Percentiles rank a stretch among this genome's conserved stretches.
These are phyloP conservation scores for Thecocarcelia acutangulata DNA, from an alignment of 2,888 invertebrate genomes.

Conservation along the genomic window DNA sequence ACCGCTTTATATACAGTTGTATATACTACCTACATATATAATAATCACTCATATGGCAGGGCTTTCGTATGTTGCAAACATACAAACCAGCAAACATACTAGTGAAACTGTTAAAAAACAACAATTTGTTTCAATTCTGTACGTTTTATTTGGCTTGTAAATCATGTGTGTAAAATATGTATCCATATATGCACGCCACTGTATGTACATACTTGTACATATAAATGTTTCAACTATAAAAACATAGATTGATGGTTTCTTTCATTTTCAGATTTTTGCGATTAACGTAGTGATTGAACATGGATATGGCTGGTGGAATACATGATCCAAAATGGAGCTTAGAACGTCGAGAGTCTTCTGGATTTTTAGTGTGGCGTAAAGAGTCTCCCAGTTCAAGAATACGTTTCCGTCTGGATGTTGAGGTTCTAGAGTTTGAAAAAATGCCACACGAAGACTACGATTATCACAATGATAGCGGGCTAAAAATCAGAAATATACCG, in stretches of 20 bases:
- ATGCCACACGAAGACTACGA: conserved; percentile 80
- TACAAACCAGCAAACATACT: too few relatives aligned
- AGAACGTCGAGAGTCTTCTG: conserved; percentile 81
- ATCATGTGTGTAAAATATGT: too few relatives aligned
- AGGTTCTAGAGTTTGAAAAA: conserved; percentile 81
- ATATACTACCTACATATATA: too few relatives aligned
- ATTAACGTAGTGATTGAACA: conserved; percentile 9
- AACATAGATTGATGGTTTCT: conserved; percentile 1
- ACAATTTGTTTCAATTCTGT: too few relatives aligned
- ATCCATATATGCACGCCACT: too few relatives aligned
- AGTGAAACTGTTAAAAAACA: too few relatives aligned
- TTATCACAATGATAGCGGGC: conserved; percentile 72
- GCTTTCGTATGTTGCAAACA: too few relatives aligned
- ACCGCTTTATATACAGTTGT: too few relatives aligned
- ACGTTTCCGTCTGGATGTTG: conserved; percentile 82
- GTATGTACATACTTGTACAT: background rate
- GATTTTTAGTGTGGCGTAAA: conserved; percentile 81
- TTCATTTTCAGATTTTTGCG: conserved; percentile 46
- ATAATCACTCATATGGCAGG: too few relatives aligned
- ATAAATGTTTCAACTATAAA: background rate
- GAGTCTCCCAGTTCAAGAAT: conserved; percentile 81
- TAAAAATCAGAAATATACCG: conserved; percentile 75
- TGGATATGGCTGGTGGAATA: conserved; percentile 69
- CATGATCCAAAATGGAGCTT: conserved; percentile 81
- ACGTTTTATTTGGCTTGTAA: too few relatives aligned